A percentile compares a stretch with the other conserved stretches of the same genome.
Evolutionary conservation across 2,113 vertebrate genomes (phyloP).

Genomic region (Salminus brasiliensis): DNA sequence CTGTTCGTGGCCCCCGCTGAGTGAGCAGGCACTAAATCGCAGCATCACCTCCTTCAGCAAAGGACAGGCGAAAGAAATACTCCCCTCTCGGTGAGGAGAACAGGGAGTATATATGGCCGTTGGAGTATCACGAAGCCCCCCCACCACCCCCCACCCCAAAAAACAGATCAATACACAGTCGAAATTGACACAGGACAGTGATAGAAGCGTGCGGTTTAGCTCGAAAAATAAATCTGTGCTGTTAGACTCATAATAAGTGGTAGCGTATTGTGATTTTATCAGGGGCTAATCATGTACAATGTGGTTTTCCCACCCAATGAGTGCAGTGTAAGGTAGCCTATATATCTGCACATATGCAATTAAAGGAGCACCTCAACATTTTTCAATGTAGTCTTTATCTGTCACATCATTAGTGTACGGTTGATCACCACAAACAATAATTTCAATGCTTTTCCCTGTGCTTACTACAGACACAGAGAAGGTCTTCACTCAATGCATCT

Average conservation of each 20-base stretch:
- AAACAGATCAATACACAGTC: slow-evolving; percentile 39
- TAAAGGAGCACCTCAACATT: too few relatives aligned
- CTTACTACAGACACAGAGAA: too few relatives aligned
- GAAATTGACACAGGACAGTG: slow-evolving; percentile 5
- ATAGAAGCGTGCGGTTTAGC: slow-evolving; percentile 8
- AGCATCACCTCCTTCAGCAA: slow-evolving; percentile 28
- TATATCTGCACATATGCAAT: too few relatives aligned
- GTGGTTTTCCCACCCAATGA: too few relatives aligned
- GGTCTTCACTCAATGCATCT: too few relatives aligned
- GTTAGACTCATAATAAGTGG: not conserved
- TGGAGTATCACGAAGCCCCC: not conserved
- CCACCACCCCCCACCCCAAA: too few relatives aligned
- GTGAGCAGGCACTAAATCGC: slow-evolving; percentile 50
- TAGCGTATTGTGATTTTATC: not conserved
- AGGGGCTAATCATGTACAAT: too few relatives aligned
- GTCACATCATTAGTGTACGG: too few relatives aligned
- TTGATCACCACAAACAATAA: too few relatives aligned
- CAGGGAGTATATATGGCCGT: slow-evolving; percentile 32
- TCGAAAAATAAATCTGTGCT: not conserved
- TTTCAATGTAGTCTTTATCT: too few relatives aligned
- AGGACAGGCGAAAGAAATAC: slow-evolving; percentile 45
- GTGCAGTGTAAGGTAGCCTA: too few relatives aligned
- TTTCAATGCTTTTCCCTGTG: too few relatives aligned
- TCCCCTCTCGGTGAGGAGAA: slow-evolving; percentile 21
- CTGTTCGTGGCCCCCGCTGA: slow-evolving; percentile 40